phyloP scores from a whole-genome alignment of 2,888 invertebrate species.

The Heliconius sara region DNA sequence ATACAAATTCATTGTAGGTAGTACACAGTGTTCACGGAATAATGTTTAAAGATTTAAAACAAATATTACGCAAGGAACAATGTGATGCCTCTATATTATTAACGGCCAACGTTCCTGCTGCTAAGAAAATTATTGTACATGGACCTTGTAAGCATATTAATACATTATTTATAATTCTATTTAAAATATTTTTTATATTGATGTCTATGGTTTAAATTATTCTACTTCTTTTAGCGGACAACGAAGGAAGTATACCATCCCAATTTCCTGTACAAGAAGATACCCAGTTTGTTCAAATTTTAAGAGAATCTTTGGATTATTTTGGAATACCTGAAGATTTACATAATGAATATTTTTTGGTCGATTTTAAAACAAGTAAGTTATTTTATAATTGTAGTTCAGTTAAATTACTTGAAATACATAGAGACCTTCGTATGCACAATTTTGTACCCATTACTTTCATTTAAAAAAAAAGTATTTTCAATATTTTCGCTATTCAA shows the following conservation, averaged over 20 bases:
- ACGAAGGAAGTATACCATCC: slow-evolving; percentile 97
- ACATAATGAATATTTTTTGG: slow-evolving; percentile 96
- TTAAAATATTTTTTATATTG: neutral
- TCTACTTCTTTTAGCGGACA: slow-evolving; percentile 84
- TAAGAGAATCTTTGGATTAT: slow-evolving; percentile 98
- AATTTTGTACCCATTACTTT: neutral
- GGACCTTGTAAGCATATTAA: slow-evolving; percentile 84
- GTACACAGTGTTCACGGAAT: slow-evolving; percentile 99
- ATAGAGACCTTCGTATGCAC: too few species aligned
- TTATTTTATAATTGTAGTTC: slow-evolving; percentile 42
- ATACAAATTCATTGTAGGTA: slow-evolving; percentile 83
- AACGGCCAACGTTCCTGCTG: slow-evolving; percentile 99
- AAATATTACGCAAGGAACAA: slow-evolving; percentile 98
- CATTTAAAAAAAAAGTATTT: neutral
- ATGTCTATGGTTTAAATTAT: neutral
- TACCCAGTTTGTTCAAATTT: slow-evolving; percentile 96
- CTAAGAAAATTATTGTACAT: slow-evolving; percentile 99
- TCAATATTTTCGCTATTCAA: neutral
- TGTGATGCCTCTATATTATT: slow-evolving; percentile 98
- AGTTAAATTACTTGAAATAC: neutral
- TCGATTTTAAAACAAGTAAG: slow-evolving; percentile 99
- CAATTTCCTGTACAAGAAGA: slow-evolving; percentile 99
- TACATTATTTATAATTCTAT: neutral
- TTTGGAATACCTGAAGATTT: slow-evolving; percentile 97
- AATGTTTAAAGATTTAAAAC: slow-evolving; percentile 99